A percentile compares a stretch with the other conserved stretches of the same genome.
These are phyloP conservation scores for Abscondita cerata DNA, from an alignment of 2,888 invertebrate species.

Conservation along the genomic window DNA sequence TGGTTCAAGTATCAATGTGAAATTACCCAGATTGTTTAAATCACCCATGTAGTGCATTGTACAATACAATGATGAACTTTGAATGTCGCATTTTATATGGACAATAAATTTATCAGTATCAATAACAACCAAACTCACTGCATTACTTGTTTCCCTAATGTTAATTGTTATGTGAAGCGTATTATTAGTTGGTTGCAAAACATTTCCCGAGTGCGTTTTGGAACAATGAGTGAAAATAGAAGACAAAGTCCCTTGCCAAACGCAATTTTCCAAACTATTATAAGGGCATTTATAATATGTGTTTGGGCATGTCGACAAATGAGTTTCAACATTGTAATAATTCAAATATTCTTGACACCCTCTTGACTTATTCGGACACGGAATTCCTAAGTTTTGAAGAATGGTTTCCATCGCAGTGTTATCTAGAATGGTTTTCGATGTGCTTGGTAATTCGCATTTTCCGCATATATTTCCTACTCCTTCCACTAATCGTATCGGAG, in stretches of 20 bases:
- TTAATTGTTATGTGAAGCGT: conserved; percentile 47
- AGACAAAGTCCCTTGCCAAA: conserved; percentile 44
- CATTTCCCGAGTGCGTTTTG: conserved; percentile 45
- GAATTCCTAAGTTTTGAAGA: conserved; percentile 43
- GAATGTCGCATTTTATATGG: conserved; percentile 42
- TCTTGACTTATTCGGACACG: conserved; percentile 45
- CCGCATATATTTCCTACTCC: conserved; percentile 49
- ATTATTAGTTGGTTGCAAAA: conserved; percentile 45
- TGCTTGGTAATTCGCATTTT: conserved; percentile 40
- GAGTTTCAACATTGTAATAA: conserved; percentile 39
- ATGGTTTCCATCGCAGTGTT: conserved; percentile 45
- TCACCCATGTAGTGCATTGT: conserved; percentile 48
- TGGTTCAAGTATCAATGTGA: conserved; percentile 49
- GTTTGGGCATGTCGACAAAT: conserved; percentile 44
- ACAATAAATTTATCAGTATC: conserved; percentile 46
- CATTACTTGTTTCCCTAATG: conserved; percentile 38
- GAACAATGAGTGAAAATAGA: conserved; percentile 48
- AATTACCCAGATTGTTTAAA: conserved; percentile 38
- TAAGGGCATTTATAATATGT: conserved; percentile 43
- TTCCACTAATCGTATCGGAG: conserved; percentile 49
- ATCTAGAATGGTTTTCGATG: conserved; percentile 31
- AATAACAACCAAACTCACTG: conserved; percentile 46
- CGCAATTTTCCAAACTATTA: conserved; percentile 38
- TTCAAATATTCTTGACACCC: conserved; percentile 43
- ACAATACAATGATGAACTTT: conserved; percentile 44